A percentile compares a stretch with the other conserved stretches of the same genome.
Conservation (phyloP, 2,797 vertebrate genomes). For the Corythornis leucogaster region DNA sequence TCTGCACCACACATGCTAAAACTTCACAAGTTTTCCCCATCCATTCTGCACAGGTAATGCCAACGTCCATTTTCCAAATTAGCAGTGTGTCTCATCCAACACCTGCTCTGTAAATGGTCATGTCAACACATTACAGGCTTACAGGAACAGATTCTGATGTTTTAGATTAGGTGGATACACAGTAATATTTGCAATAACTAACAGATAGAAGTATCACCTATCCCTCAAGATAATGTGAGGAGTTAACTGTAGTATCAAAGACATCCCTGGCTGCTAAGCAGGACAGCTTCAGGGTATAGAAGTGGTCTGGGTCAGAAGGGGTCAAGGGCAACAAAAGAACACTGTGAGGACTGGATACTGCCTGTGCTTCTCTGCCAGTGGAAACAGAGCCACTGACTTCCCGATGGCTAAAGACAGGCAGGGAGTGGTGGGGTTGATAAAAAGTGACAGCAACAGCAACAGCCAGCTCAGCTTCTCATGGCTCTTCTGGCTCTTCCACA, state of each 20-base stretch:
- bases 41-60: neutral
- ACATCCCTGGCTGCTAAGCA: neutral
- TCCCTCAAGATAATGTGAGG: neutral
- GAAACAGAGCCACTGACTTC: neutral
- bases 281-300: neutral
- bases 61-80: conserved; percentile 11
- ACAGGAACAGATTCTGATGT: neutral
- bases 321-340: neutral
- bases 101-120: neutral
- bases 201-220: neutral
- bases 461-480: neutral
- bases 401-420: accelerated
- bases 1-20: neutral
- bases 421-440: accelerated
- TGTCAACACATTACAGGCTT: neutral
- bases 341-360: neutral
- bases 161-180: neutral
- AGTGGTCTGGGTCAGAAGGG: neutral
- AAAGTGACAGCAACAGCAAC: neutral
- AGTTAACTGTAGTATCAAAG: neutral
- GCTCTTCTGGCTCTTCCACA: neutral
- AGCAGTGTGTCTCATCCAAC: neutral
- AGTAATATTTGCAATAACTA: neutral
- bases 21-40: neutral
- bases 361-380: neutral